A percentile compares a stretch with the other conserved stretches of the same genome.
Conservation (phyloP, 2,113 vertebrate genomes). For the Heptranchias perlo region DNA sequence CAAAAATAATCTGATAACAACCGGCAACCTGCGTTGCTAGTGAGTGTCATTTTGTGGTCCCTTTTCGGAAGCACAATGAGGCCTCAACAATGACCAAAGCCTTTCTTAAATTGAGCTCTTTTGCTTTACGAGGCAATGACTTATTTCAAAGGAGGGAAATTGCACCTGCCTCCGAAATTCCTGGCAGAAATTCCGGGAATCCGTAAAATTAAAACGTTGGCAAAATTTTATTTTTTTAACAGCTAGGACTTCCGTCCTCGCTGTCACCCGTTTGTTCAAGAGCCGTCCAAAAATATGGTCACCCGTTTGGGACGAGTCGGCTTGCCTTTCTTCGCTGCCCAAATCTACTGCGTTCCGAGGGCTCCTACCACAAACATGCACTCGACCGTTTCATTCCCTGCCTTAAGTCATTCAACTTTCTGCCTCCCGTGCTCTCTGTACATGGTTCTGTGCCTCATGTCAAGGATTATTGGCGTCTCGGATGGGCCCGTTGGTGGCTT, state of each 20-base stretch:
- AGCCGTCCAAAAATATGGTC: no score
- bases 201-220: not conserved
- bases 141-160: not conserved
- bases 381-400: not conserved
- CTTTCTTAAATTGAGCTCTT: not conserved
- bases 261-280: not conserved
- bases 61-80: not conserved
- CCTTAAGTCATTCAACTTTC: not conserved
- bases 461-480: not conserved
- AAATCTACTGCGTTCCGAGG: no score
- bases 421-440: not conserved
- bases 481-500: not conserved
- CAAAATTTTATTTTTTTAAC: not conserved
- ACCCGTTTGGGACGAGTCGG: not conserved
- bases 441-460: not conserved
- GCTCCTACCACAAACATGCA: not conserved
- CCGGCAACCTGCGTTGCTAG: not conserved
- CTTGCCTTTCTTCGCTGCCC: not conserved
- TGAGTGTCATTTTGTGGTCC: not conserved
- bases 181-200: not conserved
- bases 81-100: not conserved
- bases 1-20: not conserved
- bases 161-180: not conserved
- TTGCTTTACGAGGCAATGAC: not conserved
- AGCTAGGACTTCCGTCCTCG: not conserved